A percentile compares a stretch with the other conserved stretches of the same genome.
Conservation (phyloP, 2,797 vertebrate genomes). For the Xerus rutilus region DNA sequence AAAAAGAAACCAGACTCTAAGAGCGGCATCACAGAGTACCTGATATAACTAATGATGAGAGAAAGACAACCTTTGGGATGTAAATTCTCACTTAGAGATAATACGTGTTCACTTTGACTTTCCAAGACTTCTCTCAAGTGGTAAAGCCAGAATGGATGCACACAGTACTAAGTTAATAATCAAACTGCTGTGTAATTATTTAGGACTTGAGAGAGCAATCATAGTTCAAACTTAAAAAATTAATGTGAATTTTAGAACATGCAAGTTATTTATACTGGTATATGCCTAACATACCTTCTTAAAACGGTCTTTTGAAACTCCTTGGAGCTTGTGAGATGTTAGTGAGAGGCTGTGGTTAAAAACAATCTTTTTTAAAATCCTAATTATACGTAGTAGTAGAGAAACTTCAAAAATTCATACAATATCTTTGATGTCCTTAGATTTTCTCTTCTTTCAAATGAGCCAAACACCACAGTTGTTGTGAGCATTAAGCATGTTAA, state of each 20-base stretch:
- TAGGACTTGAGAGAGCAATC: background rate
- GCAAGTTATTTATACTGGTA: background rate
- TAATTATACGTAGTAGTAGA: background rate
- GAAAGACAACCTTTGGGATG: background rate
- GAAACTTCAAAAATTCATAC: background rate
- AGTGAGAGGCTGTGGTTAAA: background rate
- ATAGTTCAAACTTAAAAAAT: background rate
- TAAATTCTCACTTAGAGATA: background rate
- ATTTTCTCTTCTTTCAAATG: conserved; percentile 23
- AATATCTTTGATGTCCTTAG: background rate
- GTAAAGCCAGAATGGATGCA: background rate
- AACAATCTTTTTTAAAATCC: background rate
- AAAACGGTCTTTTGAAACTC: background rate
- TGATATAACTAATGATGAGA: background rate
- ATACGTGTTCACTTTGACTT: background rate
- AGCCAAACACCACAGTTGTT: background rate
- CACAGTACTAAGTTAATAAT: background rate
- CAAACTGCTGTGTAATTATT: background rate
- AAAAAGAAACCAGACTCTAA: background rate
- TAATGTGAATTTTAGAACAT: background rate
- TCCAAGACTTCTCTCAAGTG: background rate
- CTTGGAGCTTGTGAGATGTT: background rate
- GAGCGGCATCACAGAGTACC: background rate
- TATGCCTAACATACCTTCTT: background rate
- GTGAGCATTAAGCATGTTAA: background rate